phyloP scores from a whole-genome alignment of 2,888 invertebrate genomes.

The Synanthedon tipuliformis region DNA sequence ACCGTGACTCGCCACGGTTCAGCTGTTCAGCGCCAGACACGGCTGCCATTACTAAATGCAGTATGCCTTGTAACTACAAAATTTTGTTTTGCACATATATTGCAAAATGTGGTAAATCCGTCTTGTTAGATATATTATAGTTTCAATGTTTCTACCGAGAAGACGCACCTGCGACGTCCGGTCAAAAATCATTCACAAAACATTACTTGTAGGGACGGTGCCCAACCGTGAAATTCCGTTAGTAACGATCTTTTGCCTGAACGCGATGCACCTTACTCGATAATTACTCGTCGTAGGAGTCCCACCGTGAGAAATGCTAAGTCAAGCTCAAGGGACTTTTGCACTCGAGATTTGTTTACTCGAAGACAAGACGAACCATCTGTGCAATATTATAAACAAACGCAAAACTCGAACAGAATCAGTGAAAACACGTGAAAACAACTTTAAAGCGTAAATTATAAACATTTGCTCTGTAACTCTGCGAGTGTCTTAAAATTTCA shows the following conservation, averaged over 20 bases:
- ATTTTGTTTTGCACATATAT: too few relatives aligned
- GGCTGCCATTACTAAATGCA: too few relatives aligned
- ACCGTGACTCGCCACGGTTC: too few relatives aligned
- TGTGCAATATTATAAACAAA: conserved; percentile 32
- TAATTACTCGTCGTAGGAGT: not conserved
- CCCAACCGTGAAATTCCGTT: conserved; percentile 60
- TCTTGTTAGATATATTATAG: too few relatives aligned
- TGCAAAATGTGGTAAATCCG: too few relatives aligned
- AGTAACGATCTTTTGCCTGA: conserved; percentile 8
- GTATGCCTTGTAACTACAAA: too few relatives aligned
- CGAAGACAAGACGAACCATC: conserved; percentile 17
- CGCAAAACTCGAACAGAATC: conserved; percentile 21
- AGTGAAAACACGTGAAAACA: conserved; percentile 18
- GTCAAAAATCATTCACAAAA: conserved; percentile 16
- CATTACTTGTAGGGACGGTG: conserved; percentile 39
- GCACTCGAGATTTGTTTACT: conserved; percentile 20
- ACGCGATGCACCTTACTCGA: not conserved
- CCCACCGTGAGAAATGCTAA: conserved; percentile 5
- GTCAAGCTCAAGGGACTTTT: conserved; percentile 3
- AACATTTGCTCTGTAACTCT: conserved; percentile 3
- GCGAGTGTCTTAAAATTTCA: too few relatives aligned
- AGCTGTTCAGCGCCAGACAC: too few relatives aligned
- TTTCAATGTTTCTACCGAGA: not conserved
- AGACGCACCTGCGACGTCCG: conserved; percentile 41
- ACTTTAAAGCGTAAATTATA: conserved; percentile 8